Base-by-base conservation (phyloP, 2,113 vertebrate genomes). In the Parus major region DNA sequence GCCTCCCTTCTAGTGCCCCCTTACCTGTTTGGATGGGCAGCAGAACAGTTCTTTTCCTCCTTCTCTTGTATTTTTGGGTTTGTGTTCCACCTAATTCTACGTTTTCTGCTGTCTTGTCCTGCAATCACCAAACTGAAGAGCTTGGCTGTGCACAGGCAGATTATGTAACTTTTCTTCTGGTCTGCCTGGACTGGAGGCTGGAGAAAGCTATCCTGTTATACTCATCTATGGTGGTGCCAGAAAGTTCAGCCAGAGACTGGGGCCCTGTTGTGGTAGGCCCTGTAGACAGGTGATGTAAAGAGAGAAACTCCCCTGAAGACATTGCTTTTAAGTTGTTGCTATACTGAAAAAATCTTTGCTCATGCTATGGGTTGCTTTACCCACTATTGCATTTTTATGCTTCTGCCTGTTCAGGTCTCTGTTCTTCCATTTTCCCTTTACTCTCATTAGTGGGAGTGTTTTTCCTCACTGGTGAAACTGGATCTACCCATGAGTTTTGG, bases 261-360 rank as follows among this genome's bases (percentile, higher is more conserved):
- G 20, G 10, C 36, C 47, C 20, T 73, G 0, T 46, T 76, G 27
- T 0, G 1, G 20, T 65, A 35, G 55, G 35, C 24, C 4, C n/a
- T 22, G 42, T 42, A n/a, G 39, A 20, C 36, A 61, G 42, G 27
- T 44, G 46, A 69, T 59, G 12, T 35, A 50, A 78, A 71, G 42
- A 27, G 21, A 50, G 64, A 75, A 65, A 57, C 27, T 81, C 12
- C 47, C 31, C 36, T 41, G 27, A 66, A 57, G 25, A 71, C 33
- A 81, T 88, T 42, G 5, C 29, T 84, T 86, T 61, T 78, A 7
- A 68, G 41, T 41, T 49, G 18, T 75, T 90, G 21, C 16, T 59
- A 2, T 12, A 23, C n/a, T 60, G 64, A 66, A 88, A 39, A 52
- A 84, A 28, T 36, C 22, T 76, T 86, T 29, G 15, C 42, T 66